Percentiles rank a stretch among this genome's conserved stretches.
Conservation (phyloP, 2,888 invertebrate species). For the Volucella bombylans region DNA sequence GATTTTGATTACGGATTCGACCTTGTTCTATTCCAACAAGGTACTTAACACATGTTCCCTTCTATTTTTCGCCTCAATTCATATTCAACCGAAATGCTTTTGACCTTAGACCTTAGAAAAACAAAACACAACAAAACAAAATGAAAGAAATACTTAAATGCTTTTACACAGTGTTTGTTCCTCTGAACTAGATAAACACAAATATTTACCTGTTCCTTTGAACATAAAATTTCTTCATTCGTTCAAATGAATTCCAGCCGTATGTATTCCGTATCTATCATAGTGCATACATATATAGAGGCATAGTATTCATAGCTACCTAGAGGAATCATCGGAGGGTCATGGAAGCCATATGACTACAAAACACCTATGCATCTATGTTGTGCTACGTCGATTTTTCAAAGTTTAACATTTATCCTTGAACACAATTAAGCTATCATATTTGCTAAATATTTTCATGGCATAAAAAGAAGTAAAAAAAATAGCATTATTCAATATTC, state of each 20-base stretch:
- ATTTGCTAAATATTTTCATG: slow-evolving; percentile 14
- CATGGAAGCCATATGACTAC: too few relatives aligned
- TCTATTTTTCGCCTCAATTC: background rate
- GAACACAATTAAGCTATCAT: slow-evolving; percentile 32
- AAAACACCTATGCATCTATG: background rate
- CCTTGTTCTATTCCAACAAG: too few relatives aligned
- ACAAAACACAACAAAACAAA: background rate
- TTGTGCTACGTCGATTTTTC: slow-evolving; percentile 24
- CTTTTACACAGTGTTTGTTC: background rate
- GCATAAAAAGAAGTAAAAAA: slow-evolving; percentile 2
- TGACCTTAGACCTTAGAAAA: slow-evolving; percentile 18
- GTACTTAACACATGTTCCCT: background rate
- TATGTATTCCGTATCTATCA: background rate
- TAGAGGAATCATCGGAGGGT: too few relatives aligned
- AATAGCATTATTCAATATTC: background rate
- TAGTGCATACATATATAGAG: too few relatives aligned
- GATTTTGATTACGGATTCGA: too few relatives aligned
- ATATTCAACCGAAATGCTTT: background rate
- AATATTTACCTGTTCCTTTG: slow-evolving; percentile 47
- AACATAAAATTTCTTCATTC: slow-evolving; percentile 34
- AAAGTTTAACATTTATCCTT: slow-evolving; percentile 28
- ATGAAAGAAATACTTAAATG: background rate
- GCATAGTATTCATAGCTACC: too few relatives aligned
- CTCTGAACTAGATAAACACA: slow-evolving; percentile 26
- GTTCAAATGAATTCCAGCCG: slow-evolving; percentile 34